These are phyloP conservation scores for Bathynomus jamesi DNA, from an alignment of 1,140 invertebrate genomes.

Conservation along the genomic window DNA sequence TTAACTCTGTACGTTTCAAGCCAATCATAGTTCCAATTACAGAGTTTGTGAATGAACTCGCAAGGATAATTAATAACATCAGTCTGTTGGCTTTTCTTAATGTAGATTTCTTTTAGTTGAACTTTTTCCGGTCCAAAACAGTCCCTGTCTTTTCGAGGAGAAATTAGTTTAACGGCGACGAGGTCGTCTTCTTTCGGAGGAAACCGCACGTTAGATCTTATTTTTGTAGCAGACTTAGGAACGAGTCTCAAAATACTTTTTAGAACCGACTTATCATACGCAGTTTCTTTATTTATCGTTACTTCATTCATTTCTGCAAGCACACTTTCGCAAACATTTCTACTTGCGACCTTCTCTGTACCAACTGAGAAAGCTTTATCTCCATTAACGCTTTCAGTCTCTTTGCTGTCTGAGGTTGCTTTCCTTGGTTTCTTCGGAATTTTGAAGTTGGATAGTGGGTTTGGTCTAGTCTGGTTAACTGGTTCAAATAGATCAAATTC, in stretches of 20 bases:
- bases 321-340: not conserved
- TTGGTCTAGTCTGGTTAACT: not conserved
- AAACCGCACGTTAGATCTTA: not conserved
- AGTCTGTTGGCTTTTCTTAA: not conserved
- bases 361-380: not conserved
- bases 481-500: not conserved
- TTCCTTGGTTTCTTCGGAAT: not conserved
- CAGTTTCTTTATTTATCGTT: not conserved
- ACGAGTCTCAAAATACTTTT: not conserved
- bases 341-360: not conserved
- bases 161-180: not conserved
- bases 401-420: not conserved
- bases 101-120: not conserved
- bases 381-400: not conserved
- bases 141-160: not conserved
- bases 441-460: not conserved
- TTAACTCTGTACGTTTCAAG: constrained; percentile 19
- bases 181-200: not conserved
- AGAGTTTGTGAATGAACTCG: constrained; percentile 20
- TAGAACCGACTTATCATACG: not conserved
- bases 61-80: not conserved
- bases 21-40: constrained; percentile 36
- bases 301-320: not conserved
- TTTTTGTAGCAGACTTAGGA: not conserved
- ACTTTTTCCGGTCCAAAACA: not conserved